phyloP scores from a whole-genome alignment of 2,888 invertebrate genomes.

The Uropetala carovei region DNA sequence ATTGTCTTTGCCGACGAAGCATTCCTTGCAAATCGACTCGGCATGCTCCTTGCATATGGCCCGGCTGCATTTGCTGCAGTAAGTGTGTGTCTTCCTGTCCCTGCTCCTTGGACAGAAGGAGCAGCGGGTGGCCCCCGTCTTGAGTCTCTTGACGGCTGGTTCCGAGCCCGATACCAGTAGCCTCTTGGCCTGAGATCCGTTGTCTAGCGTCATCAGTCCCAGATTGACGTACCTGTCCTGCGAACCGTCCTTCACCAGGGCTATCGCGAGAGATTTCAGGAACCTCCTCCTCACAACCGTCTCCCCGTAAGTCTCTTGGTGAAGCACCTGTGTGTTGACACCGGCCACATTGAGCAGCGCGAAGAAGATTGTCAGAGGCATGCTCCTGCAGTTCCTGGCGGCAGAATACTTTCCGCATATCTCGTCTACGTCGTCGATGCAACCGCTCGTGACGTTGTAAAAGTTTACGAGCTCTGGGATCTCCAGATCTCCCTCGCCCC shows the following conservation, averaged over 20 bases:
- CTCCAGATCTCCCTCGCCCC: not conserved
- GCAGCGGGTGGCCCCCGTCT: slow-evolving; percentile 44
- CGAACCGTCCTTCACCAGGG: slow-evolving; percentile 20
- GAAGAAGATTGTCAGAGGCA: slow-evolving; percentile 50
- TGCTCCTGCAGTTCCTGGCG: slow-evolving; percentile 49
- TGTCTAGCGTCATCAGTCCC: not conserved
- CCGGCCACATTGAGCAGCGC: slow-evolving; percentile 43
- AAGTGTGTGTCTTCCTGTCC: slow-evolving; percentile 52
- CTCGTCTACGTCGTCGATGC: slow-evolving; percentile 30
- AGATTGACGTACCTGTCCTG: not conserved
- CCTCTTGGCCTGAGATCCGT: slow-evolving; percentile 46
- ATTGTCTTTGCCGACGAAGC: slow-evolving; percentile 25
- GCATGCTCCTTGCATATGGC: slow-evolving; percentile 50
- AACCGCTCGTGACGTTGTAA: slow-evolving; percentile 11
- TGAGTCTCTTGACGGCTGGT: slow-evolving; percentile 26
- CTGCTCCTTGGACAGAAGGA: slow-evolving; percentile 43
- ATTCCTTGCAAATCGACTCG: slow-evolving; percentile 52
- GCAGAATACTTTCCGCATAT: slow-evolving; percentile 42
- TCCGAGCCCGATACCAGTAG: slow-evolving; percentile 23
- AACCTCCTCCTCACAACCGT: slow-evolving; percentile 33
- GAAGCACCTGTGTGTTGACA: slow-evolving; percentile 26
- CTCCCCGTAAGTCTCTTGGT: slow-evolving; percentile 43
- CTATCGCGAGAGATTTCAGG: slow-evolving; percentile 45
- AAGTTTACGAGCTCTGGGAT: slow-evolving; percentile 15
- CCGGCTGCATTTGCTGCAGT: slow-evolving; percentile 42